These are phyloP conservation scores for Agriotes lineatus DNA, from an alignment of 2,888 invertebrate genomes.

Conservation along the genomic window DNA sequence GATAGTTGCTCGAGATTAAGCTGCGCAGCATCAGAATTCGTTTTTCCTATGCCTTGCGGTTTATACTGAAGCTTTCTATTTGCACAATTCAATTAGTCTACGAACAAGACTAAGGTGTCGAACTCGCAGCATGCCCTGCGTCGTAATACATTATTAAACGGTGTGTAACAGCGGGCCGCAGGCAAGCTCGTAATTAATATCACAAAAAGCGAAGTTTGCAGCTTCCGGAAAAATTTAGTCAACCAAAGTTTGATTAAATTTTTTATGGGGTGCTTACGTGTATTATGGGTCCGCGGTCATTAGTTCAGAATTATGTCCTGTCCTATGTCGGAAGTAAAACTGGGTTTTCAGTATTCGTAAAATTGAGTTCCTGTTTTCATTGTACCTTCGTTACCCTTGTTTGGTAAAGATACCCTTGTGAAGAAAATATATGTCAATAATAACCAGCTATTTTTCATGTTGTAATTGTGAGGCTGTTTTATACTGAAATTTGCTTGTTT, in stretches of 20 bases:
- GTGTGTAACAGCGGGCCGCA: conserved; percentile 7
- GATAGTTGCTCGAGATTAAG: conserved; percentile 28
- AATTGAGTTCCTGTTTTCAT: too few relatives aligned
- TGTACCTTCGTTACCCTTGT: too few relatives aligned
- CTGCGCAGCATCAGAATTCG: conserved; percentile 19
- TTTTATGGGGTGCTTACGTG: conserved; percentile 4
- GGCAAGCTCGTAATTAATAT: conserved; percentile 15
- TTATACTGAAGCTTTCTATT: conserved; percentile 1
- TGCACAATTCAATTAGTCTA: conserved; percentile 13
- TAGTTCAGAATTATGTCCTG: neutral
- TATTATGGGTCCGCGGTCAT: neutral
- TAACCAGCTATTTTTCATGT: too few relatives aligned
- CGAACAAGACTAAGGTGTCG: neutral
- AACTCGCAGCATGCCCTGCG: conserved; percentile 7
- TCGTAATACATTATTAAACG: conserved; percentile 9
- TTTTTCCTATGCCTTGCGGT: conserved; percentile 7
- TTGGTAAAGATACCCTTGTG: too few relatives aligned
- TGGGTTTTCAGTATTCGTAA: too few relatives aligned
- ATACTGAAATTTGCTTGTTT: too few relatives aligned
- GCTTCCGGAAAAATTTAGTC: neutral
- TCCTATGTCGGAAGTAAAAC: too few relatives aligned
- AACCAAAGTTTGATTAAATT: conserved; percentile 10
- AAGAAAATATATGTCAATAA: too few relatives aligned
- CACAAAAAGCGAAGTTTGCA: conserved; percentile 15
- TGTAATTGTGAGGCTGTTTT: too few relatives aligned